Conservation (phyloP, 2,888 invertebrate species). For the Meandrusa payeni region DNA sequence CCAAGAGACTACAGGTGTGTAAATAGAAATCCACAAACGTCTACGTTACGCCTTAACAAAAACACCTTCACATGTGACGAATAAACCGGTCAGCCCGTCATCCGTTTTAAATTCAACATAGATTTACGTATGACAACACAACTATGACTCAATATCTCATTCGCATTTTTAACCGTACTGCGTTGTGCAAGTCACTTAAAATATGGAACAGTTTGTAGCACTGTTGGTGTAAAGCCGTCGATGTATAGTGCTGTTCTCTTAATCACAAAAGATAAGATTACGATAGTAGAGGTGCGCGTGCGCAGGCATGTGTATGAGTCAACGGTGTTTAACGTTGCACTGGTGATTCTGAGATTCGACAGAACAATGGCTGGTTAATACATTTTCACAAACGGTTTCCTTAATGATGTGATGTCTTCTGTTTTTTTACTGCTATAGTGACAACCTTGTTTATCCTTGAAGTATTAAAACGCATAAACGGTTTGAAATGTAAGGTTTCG, state of each 20-base stretch:
- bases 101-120: slow-evolving; percentile 16
- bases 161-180: not conserved
- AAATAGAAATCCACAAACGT: too few relatives aligned
- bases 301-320: slow-evolving; percentile 51
- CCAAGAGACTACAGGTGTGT: too few relatives aligned
- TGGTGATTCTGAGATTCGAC: slow-evolving; percentile 17
- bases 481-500: too few relatives aligned
- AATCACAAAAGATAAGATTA: slow-evolving; percentile 27
- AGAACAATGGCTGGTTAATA: slow-evolving; percentile 5
- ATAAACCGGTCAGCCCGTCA: slow-evolving; percentile 10
- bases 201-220: not conserved
- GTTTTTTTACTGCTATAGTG: not conserved
- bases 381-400: slow-evolving; percentile 4
- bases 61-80: slow-evolving; percentile 10
- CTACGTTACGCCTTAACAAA: too few relatives aligned
- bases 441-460: too few relatives aligned
- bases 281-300: slow-evolving; percentile 35
- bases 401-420: slow-evolving; percentile 1
- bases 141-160: slow-evolving; percentile 12
- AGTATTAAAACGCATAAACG: too few relatives aligned
- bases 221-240: slow-evolving; percentile 21
- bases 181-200: slow-evolving; percentile 8
- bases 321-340: slow-evolving; percentile 28
- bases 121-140: not conserved
- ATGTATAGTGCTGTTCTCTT: slow-evolving; percentile 26